phyloP scores from a whole-genome alignment of 1,140 invertebrate genomes.

The Hylyphantes graminicola region DNA sequence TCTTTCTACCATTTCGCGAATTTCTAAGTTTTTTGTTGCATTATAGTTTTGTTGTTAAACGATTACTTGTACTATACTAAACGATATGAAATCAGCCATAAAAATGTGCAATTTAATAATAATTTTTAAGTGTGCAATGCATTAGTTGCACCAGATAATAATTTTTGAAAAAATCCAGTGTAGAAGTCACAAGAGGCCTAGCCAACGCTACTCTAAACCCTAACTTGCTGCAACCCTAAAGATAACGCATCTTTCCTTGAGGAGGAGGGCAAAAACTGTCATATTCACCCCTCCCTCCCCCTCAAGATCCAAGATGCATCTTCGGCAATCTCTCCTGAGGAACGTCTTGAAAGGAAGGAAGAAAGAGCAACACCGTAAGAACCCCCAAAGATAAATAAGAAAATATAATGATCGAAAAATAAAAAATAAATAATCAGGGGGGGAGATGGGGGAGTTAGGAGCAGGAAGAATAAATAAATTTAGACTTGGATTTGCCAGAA shows the following conservation, averaged over 20 bases:
- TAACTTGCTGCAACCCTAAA: slow-evolving; percentile 18
- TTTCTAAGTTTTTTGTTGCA: too few relatives aligned
- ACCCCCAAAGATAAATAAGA: slow-evolving; percentile 5
- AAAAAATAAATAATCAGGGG: slow-evolving; percentile 15
- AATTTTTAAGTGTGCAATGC: too few relatives aligned
- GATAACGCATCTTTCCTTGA: slow-evolving; percentile 18
- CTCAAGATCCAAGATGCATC: neutral
- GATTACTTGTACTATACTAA: too few relatives aligned
- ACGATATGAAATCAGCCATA: too few relatives aligned
- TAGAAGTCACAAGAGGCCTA: too few relatives aligned
- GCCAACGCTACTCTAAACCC: too few relatives aligned
- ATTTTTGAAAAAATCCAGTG: too few relatives aligned
- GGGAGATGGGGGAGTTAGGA: neutral
- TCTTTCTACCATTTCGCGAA: too few relatives aligned
- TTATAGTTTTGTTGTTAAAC: too few relatives aligned
- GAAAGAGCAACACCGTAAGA: slow-evolving; percentile 16
- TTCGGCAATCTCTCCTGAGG: slow-evolving; percentile 37
- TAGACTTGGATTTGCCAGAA: neutral
- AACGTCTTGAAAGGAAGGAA: neutral
- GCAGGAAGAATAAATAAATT: neutral
- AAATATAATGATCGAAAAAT: neutral
- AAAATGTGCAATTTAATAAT: too few relatives aligned
- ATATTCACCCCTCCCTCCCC: slow-evolving; percentile 8
- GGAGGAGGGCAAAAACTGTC: slow-evolving; percentile 14
- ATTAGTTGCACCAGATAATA: too few relatives aligned